phyloP scores from a whole-genome alignment of 2,888 invertebrate species.

The Heterodera filipjevi region DNA sequence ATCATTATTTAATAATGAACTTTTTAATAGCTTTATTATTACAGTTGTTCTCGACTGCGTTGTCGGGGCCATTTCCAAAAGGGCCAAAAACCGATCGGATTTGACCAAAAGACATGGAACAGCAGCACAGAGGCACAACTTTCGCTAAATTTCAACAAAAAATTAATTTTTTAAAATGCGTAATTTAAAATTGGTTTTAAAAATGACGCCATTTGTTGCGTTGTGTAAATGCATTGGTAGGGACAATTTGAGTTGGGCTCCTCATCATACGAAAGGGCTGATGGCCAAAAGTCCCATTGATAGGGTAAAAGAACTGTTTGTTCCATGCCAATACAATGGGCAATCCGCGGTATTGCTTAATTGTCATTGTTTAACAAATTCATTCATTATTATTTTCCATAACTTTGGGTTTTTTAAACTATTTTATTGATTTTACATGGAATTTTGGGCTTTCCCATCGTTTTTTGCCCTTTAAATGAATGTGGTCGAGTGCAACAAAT shows the following conservation, averaged over 20 bases:
- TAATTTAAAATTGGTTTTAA: background rate
- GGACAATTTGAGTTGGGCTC: background rate
- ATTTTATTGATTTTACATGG: too few species aligned
- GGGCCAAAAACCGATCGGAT: background rate
- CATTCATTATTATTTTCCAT: too few species aligned
- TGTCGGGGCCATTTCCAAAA: background rate
- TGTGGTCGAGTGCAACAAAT: background rate
- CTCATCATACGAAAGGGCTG: background rate
- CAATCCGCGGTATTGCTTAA: background rate
- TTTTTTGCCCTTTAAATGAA: background rate
- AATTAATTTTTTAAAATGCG: background rate
- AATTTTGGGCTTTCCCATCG: background rate
- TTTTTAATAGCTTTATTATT: background rate
- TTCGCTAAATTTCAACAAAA: background rate
- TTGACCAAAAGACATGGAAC: background rate
- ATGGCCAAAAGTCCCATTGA: background rate
- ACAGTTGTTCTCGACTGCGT: background rate
- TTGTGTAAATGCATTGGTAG: conserved; percentile 2
- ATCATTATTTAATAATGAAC: background rate
- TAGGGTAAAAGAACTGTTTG: background rate
- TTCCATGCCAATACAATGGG: background rate
- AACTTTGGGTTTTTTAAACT: too few species aligned
- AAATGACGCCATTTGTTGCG: background rate
- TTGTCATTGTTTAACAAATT: too few species aligned
- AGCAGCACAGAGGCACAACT: background rate